A percentile compares a stretch with the other conserved stretches of the same genome.
Conservation (phyloP, 2,888 invertebrate genomes). For the Odontothrips loti region DNA sequence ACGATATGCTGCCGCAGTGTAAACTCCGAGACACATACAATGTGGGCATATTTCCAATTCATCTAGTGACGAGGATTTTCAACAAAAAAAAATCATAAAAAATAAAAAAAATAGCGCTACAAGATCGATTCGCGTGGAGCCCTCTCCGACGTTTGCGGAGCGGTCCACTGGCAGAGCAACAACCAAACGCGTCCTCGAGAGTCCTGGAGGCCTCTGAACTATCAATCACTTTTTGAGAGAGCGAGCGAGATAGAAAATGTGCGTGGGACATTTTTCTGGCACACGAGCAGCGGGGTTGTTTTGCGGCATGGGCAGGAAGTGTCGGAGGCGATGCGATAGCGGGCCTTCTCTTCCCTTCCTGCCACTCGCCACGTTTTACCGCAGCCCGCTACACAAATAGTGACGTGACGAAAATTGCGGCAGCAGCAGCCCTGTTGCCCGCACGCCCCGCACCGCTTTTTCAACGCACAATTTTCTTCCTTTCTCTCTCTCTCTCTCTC, state of each 20-base stretch:
- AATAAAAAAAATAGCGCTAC: too few relatives aligned
- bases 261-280: slow-evolving; percentile 14
- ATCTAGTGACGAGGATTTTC: neutral
- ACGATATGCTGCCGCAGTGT: neutral
- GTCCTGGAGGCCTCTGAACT: neutral
- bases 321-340: neutral
- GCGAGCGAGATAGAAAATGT: neutral
- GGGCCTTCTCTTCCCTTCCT: neutral
- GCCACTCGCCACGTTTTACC: neutral
- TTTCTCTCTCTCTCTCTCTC: neutral
- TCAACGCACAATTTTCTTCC: neutral
- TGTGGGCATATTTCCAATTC: neutral
- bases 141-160: too few relatives aligned
- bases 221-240: neutral
- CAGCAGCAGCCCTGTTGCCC: neutral
- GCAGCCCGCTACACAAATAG: neutral
- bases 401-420: neutral
- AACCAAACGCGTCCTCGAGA: too few relatives aligned
- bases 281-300: neutral
- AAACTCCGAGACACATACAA: neutral
- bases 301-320: neutral
- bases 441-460: too few relatives aligned
- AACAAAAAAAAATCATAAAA: neutral
- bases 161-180: too few relatives aligned
- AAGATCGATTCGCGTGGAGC: too few relatives aligned